Conservation (phyloP, 2,797 vertebrate species). For the Prunella strophiata region DNA sequence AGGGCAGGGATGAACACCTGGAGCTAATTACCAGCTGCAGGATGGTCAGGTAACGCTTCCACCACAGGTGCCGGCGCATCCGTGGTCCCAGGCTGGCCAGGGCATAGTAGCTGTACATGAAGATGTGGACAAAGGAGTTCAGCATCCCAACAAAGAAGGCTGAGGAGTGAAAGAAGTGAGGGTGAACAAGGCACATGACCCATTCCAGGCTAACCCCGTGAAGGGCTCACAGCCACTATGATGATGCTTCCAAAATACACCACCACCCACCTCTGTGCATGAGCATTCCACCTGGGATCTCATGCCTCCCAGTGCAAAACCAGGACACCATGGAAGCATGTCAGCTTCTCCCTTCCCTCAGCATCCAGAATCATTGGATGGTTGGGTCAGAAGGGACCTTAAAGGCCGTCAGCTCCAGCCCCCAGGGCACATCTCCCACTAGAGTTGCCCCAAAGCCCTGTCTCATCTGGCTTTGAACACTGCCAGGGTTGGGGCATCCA, state of each 20-base stretch:
- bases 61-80: constrained; percentile 74
- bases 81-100: constrained; percentile 70
- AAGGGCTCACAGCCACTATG: not conserved
- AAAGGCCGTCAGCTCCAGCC: not conserved
- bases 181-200: not conserved
- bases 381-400: not conserved
- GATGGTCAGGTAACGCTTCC: constrained; percentile 78
- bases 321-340: not conserved
- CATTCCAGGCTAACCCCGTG: not conserved
- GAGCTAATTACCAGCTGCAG: constrained; percentile 77
- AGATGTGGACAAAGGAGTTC: constrained; percentile 79
- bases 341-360: not conserved
- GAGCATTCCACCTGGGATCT: not conserved
- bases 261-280: not conserved
- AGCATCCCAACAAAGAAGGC: constrained; percentile 79
- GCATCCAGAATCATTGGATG: not conserved
- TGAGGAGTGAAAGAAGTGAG: not conserved
- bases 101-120: constrained; percentile 77
- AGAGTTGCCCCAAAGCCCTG: not conserved
- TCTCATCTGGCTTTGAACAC: not conserved
- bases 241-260: not conserved
- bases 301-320: not conserved
- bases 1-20: not conserved
- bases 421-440: not conserved
- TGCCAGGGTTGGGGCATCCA: not conserved